Evolutionary conservation across 2,888 invertebrate genomes (phyloP).

Genomic region (Xanthia togata): DNA sequence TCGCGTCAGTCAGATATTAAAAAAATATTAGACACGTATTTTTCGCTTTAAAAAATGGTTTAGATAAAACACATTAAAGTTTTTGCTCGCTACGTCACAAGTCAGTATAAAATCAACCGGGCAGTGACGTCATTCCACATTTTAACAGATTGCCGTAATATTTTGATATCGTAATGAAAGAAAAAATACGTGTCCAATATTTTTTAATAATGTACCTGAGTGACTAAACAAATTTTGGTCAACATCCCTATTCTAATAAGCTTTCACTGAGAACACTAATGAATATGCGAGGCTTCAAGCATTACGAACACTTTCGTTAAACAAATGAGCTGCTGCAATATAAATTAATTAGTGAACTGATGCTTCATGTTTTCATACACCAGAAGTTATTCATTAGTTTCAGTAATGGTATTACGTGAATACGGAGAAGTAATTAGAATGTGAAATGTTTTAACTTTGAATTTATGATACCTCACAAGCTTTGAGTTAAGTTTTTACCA

Average conservation of each 20-base stretch:
- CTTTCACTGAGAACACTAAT: constrained; percentile 3
- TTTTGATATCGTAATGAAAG: too few relatives aligned
- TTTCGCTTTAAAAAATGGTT: too few relatives aligned
- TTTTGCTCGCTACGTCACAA: too few relatives aligned
- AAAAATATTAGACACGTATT: too few relatives aligned
- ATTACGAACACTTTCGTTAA: neutral
- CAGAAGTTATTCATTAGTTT: constrained; percentile 5
- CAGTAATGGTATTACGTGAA: neutral
- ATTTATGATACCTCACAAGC: neutral
- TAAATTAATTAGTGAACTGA: constrained; percentile 13
- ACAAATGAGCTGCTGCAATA: neutral
- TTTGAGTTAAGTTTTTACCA: neutral
- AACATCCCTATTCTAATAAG: constrained; percentile 4
- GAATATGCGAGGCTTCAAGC: neutral
- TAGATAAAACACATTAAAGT: too few relatives aligned
- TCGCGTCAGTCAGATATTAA: too few relatives aligned
- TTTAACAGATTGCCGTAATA: too few relatives aligned
- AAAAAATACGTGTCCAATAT: too few relatives aligned
- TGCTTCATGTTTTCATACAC: constrained; percentile 25
- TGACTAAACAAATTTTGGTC: too few relatives aligned
- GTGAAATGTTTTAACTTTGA: constrained; percentile 10
- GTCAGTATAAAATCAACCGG: too few relatives aligned
- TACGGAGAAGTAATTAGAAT: neutral
- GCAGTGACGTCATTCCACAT: too few relatives aligned
- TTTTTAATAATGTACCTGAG: too few relatives aligned